phyloP scores from a whole-genome alignment of 2,113 vertebrate genomes.

The Trochalopteron elliotii region DNA sequence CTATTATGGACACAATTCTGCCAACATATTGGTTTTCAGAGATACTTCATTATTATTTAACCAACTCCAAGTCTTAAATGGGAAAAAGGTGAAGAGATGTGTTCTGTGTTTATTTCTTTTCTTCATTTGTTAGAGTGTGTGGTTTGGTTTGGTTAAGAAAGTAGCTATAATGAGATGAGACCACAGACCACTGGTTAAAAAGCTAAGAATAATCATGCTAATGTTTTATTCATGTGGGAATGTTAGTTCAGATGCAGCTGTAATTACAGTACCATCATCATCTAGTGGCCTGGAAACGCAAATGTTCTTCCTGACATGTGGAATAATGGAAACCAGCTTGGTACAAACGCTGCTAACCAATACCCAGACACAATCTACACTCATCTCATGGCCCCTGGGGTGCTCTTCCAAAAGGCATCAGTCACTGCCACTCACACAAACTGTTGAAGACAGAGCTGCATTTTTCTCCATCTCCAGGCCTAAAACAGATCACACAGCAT shows the following conservation, averaged over 20 bases:
- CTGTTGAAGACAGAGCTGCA: neutral
- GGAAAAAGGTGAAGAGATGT: neutral
- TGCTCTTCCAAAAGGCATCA: conserved; percentile 50
- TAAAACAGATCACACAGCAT: conserved; percentile 25
- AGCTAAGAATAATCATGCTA: conserved; percentile 24
- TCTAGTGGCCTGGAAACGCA: conserved; percentile 46
- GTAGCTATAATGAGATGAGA: conserved; percentile 10
- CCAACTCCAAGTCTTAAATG: neutral
- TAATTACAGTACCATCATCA: conserved; percentile 62
- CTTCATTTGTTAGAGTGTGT: neutral
- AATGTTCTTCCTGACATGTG: conserved; percentile 50
- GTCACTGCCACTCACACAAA: conserved; percentile 33
- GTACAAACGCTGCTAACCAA: conserved; percentile 1
- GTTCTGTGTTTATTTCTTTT: neutral
- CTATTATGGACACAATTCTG: neutral
- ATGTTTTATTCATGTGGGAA: conserved; percentile 58
- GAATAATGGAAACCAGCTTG: neutral
- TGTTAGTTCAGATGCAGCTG: conserved; percentile 54
- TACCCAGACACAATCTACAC: neutral
- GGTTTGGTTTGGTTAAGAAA: conserved; percentile 28
- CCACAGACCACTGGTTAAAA: conserved; percentile 27
- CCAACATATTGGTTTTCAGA: neutral
- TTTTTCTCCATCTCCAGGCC: conserved; percentile 7
- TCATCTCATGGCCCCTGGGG: neutral
- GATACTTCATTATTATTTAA: neutral